Base-by-base conservation (phyloP, 2,888 invertebrate species). In the Nomada fabriciana region DNA sequence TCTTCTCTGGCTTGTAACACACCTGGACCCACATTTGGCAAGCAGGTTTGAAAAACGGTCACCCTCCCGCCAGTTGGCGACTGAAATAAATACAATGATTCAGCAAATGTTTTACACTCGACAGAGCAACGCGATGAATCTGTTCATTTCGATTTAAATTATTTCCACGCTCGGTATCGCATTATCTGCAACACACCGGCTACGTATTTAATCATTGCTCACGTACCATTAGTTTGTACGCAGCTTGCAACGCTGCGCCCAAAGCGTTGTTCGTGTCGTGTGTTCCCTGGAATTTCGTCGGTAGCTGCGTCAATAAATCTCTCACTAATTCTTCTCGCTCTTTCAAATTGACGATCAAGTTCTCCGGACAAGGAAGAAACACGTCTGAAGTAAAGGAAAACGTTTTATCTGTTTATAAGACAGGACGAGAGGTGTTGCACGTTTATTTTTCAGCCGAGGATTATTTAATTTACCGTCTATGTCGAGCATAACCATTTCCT, bases 301-400 rank as follows among this genome's bases (percentile, higher is more conserved):
- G 99, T 86, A 99, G 94, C 90, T 97, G 96, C n/a, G 94, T 94
- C 68, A 98, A 94, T 82, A 98, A 94, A 94, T 98, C 97, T 36
- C 95, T 94, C 5, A 98, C 94, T 81, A 97, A 93, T 84, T 98
- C 97, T 88, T 96, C 96, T 77, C 97, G 96, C 94, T 98, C 98
- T 86, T 97, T 96, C 76, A 99, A 94, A 94, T 98, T 99, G 73
- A 99, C 98, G 85, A 99, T 95, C 81, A 99, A 94, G 92, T 98
- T 98, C 92, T 98, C 98, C 0, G 98, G 98, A 20, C 97, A 97
- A 4, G 99, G 99, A 86, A 99, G 95, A 94, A 99, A 99, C 61
- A 98, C 96, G 92, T 99, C 99, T 97, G 94, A 0, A 91, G 1
- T 59, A 43, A 64, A 3, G 63, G 11, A 0, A 5, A 36, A 36